Conservation (phyloP, 1,140 invertebrate genomes). For the Euura lappo region DNA sequence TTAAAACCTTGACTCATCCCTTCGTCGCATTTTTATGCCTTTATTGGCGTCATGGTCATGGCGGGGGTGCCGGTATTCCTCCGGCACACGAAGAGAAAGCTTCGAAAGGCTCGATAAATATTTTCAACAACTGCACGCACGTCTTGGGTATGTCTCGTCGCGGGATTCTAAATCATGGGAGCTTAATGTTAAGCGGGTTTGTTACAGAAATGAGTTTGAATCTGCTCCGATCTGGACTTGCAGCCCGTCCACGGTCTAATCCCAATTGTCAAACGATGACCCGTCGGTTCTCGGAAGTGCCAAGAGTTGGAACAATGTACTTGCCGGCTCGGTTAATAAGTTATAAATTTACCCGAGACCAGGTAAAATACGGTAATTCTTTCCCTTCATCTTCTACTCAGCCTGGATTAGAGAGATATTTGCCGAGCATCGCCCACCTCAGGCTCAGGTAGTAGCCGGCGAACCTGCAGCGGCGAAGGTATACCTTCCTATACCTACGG, state of each 20-base stretch:
- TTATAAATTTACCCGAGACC: background rate
- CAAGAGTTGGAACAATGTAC: background rate
- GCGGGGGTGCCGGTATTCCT: too few species aligned
- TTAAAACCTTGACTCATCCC: too few species aligned
- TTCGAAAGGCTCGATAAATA: too few species aligned
- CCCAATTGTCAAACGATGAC: background rate
- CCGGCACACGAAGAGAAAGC: too few species aligned
- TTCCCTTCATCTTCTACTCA: slow-evolving; percentile 3
- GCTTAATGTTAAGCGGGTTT: background rate
- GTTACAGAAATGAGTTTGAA: background rate
- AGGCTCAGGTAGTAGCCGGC: background rate
- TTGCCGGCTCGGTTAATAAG: background rate
- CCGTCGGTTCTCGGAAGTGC: background rate
- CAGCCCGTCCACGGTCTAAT: background rate
- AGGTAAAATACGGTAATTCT: background rate
- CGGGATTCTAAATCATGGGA: too few species aligned
- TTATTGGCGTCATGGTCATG: too few species aligned
- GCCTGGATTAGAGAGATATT: background rate
- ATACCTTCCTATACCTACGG: too few species aligned
- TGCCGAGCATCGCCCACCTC: background rate
- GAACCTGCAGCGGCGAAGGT: background rate
- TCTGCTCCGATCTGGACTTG: background rate
- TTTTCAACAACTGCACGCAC: too few species aligned
- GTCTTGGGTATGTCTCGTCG: too few species aligned
- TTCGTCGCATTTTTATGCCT: too few species aligned